phyloP scores from a whole-genome alignment of 2,113 vertebrate genomes.

The Cyrtonyx montezumae region DNA sequence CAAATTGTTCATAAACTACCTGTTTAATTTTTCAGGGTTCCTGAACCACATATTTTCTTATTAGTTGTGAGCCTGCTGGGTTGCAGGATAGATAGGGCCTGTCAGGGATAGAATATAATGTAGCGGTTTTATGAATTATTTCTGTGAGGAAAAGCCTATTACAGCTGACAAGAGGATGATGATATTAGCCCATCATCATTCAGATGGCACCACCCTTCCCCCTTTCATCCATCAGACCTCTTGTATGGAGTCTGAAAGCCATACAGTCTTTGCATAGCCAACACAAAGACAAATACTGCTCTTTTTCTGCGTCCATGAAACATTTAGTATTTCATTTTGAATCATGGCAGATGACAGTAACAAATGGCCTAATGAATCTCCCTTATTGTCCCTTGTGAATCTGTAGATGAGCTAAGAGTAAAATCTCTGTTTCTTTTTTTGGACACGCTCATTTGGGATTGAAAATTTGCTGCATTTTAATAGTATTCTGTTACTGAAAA shows the following conservation, averaged over 20 bases:
- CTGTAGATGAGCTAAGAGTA: slow-evolving; percentile 88
- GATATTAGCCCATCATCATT: slow-evolving; percentile 99
- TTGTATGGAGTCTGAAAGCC: slow-evolving; percentile 85
- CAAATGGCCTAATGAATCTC: slow-evolving; percentile 99
- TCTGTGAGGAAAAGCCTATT: slow-evolving; percentile 99
- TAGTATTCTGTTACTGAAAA: slow-evolving; percentile 28
- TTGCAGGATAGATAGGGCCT: slow-evolving; percentile 98
- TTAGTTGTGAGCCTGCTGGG: slow-evolving; percentile 98
- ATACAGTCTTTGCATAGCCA: slow-evolving; percentile 84
- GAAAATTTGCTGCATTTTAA: slow-evolving; percentile 48
- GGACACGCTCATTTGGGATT: slow-evolving; percentile 42
- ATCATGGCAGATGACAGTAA: slow-evolving; percentile 97
- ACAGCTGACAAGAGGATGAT: slow-evolving; percentile 99
- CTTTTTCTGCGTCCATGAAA: slow-evolving; percentile 98
- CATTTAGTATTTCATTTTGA: slow-evolving; percentile 99
- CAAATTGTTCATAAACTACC: slow-evolving; percentile 99
- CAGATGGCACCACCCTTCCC: slow-evolving; percentile 94
- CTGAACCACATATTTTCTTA: slow-evolving; percentile 99
- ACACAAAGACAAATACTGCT: slow-evolving; percentile 98
- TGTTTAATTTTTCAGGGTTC: slow-evolving; percentile 99
- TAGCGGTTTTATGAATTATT: slow-evolving; percentile 99
- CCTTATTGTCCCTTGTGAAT: slow-evolving; percentile 94
- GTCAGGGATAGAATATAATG: slow-evolving; percentile 98
- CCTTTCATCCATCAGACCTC: slow-evolving; percentile 96
- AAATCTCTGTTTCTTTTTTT: slow-evolving; percentile 77